phyloP scores from a whole-genome alignment of 2,113 vertebrate species.

The human region GRCh38 chr13:36182001-36182500 shows the following conservation, averaged over 20 bases:
- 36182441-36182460: background rate
- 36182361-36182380: background rate
- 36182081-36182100: background rate
- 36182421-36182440: background rate
- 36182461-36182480: background rate
- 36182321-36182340: slow-evolving; percentile 17
- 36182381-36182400: background rate
- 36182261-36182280: background rate
- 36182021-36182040: slow-evolving; percentile 7
- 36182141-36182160: background rate
- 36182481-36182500: background rate
- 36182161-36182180: background rate
- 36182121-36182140: background rate
- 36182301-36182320: background rate
- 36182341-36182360: background rate
- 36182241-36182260: background rate
- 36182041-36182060: background rate
- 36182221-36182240: background rate
- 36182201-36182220: background rate
- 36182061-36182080: background rate
- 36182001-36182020: background rate
- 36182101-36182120: background rate
- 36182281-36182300: background rate
- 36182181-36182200: background rate
- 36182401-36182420: background rate